A percentile compares a stretch with the other conserved stretches of the same genome.
Conservation (phyloP, 1,140 invertebrate species). For the Wiebesia pumilae region DNA sequence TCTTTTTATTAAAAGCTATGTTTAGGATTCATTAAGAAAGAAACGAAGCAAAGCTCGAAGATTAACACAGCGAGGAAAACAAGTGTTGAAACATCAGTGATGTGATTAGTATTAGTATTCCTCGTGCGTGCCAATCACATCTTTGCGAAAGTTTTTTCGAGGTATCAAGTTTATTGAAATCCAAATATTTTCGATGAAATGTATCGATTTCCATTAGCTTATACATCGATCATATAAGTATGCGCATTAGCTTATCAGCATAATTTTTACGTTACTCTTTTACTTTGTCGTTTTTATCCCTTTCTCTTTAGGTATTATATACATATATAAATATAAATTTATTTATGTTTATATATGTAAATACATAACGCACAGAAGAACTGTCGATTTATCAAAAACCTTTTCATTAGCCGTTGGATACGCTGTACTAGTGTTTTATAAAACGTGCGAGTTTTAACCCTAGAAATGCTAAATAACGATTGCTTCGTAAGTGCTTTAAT, state of each 20-base stretch:
- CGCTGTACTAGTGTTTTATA: slow-evolving; percentile 7
- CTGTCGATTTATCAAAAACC: slow-evolving; percentile 45
- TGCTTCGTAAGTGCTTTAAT: background rate
- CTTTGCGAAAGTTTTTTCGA: slow-evolving; percentile 58
- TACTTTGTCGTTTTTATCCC: slow-evolving; percentile 44
- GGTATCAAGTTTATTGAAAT: slow-evolving; percentile 73
- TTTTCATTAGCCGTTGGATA: slow-evolving; percentile 40
- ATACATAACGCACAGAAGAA: slow-evolving; percentile 44
- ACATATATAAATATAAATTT: slow-evolving; percentile 31
- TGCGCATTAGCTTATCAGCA: slow-evolving; percentile 67
- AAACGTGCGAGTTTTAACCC: background rate
- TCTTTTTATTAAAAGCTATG: background rate
- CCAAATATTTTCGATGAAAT: slow-evolving; percentile 69
- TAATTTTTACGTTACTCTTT: slow-evolving; percentile 52
- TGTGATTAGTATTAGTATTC: slow-evolving; percentile 18
- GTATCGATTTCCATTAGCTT: slow-evolving; percentile 69
- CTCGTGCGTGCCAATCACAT: slow-evolving; percentile 45
- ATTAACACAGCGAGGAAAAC: slow-evolving; percentile 48
- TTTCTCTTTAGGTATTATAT: slow-evolving; percentile 49
- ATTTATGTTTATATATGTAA: slow-evolving; percentile 50
- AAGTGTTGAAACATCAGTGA: background rate
- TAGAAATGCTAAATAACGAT: background rate
- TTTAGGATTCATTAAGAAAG: slow-evolving; percentile 27
- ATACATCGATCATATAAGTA: slow-evolving; percentile 70
- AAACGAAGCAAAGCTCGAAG: slow-evolving; percentile 48